phyloP scores from a whole-genome alignment of 2,113 vertebrate genomes.

The Megaceryle maxima region DNA sequence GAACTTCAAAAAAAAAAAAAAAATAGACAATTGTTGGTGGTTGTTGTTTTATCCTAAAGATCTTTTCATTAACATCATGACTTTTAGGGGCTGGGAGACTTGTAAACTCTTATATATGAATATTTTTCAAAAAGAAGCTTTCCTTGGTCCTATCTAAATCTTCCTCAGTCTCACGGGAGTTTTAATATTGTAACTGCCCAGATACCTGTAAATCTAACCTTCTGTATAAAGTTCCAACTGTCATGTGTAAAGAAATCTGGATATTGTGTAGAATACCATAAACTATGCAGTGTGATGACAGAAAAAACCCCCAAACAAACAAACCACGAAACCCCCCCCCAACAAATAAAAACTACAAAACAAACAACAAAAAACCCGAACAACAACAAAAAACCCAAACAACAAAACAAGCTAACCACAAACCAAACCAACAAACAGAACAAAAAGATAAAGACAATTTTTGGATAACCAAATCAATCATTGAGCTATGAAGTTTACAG shows the following conservation, averaged over 20 bases:
- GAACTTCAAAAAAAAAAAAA: background rate
- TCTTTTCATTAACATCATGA: background rate
- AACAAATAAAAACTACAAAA: too few relatives aligned
- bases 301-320: background rate
- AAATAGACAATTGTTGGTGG: accelerated
- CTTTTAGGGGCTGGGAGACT: background rate
- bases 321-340: too few relatives aligned
- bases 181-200: background rate
- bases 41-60: background rate
- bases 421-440: too few relatives aligned
- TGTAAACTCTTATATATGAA: background rate
- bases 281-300: background rate
- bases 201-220: background rate
- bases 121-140: background rate
- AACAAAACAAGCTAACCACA: too few relatives aligned
- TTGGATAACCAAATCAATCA: background rate
- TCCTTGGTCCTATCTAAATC: background rate
- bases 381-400: too few relatives aligned
- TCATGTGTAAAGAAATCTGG: background rate
- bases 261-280: background rate
- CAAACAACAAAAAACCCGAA: background rate
- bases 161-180: background rate
- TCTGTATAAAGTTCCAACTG: background rate
- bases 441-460: background rate
- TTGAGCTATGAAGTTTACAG: background rate